Evolutionary conservation across 2,113 vertebrate species (phyloP).

Genomic region (Gadus chalcogrammus): DNA sequence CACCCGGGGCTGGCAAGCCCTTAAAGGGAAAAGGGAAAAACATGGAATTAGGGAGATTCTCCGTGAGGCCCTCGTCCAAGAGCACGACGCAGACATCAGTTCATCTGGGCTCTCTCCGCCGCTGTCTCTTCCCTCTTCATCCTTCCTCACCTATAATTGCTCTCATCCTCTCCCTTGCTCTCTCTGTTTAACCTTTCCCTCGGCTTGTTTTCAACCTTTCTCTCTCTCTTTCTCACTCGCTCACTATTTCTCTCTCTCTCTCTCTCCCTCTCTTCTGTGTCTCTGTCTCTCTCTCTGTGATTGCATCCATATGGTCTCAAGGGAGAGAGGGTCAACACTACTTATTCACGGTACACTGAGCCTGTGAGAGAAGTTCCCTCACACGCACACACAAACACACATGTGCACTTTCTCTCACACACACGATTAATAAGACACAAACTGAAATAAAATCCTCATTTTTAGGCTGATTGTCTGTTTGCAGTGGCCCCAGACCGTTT

Average conservation of each 20-base stretch:
- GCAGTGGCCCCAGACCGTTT: slow-evolving; percentile 33
- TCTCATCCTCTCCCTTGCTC: slow-evolving; percentile 22
- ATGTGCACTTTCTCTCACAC: background rate
- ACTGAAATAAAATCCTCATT: background rate
- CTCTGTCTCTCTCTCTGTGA: slow-evolving; percentile 37
- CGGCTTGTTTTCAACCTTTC: slow-evolving; percentile 16
- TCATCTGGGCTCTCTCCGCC: slow-evolving; percentile 42
- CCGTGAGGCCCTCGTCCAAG: slow-evolving; percentile 42
- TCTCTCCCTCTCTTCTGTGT: slow-evolving; percentile 14
- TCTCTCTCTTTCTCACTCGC: slow-evolving; percentile 11
- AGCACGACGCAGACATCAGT: slow-evolving; percentile 57
- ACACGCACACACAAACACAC: slow-evolving; percentile 15
- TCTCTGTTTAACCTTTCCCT: slow-evolving; percentile 32
- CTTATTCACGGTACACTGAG: slow-evolving; percentile 65
- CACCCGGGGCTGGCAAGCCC: slow-evolving; percentile 60
- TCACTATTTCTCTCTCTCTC: background rate
- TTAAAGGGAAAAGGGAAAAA: slow-evolving; percentile 57
- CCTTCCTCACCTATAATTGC: background rate
- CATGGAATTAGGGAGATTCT: slow-evolving; percentile 61
- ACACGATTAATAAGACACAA: too few relatives aligned
- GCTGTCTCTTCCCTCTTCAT: slow-evolving; percentile 16
- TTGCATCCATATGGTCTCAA: slow-evolving; percentile 72
- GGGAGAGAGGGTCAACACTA: slow-evolving; percentile 71
- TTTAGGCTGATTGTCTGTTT: slow-evolving; percentile 38
- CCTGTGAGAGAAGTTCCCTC: slow-evolving; percentile 58